These are phyloP conservation scores for Mus musculus DNA, from an alignment of 2,113 vertebrate species.

Conservation along the genomic window DNA sequence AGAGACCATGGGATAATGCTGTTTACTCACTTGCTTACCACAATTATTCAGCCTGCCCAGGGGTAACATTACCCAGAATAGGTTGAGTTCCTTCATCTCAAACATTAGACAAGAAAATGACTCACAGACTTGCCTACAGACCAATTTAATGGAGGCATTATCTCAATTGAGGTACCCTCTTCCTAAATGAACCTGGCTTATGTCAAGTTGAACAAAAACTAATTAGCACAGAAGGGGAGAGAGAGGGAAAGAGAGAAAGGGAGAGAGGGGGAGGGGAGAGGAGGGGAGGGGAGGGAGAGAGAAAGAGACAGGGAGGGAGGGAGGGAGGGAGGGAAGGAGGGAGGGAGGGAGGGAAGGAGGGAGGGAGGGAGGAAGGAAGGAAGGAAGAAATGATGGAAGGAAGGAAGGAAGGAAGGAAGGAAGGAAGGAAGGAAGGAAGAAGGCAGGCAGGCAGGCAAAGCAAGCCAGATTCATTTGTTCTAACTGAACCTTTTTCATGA, in stretches of 20 bases:
- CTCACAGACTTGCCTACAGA: neutral
- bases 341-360: too few relatives aligned
- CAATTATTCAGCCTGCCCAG: neutral
- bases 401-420: rapidly evolving
- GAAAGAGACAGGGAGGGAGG: too few relatives aligned
- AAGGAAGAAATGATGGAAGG: rapidly evolving
- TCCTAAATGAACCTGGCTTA: neutral
- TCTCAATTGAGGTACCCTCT: neutral
- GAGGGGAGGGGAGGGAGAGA: too few relatives aligned
- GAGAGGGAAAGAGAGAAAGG: too few relatives aligned
- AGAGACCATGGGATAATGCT: neutral
- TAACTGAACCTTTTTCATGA: conserved; percentile 58
- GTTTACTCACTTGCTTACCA: neutral
- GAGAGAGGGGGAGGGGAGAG: too few relatives aligned
- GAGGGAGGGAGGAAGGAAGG: rapidly evolving
- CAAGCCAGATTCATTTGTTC: conserved; percentile 55
- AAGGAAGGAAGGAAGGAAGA: too few relatives aligned
- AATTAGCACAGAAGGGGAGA: neutral
- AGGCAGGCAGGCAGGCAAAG: neutral
- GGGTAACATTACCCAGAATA: neutral
- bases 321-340: too few relatives aligned
- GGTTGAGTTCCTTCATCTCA: neutral
- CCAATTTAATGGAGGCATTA: neutral
- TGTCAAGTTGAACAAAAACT: neutral
- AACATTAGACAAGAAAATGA: neutral